Base-by-base conservation (phyloP, 2,888 invertebrate species). In the Mythimna impura region DNA sequence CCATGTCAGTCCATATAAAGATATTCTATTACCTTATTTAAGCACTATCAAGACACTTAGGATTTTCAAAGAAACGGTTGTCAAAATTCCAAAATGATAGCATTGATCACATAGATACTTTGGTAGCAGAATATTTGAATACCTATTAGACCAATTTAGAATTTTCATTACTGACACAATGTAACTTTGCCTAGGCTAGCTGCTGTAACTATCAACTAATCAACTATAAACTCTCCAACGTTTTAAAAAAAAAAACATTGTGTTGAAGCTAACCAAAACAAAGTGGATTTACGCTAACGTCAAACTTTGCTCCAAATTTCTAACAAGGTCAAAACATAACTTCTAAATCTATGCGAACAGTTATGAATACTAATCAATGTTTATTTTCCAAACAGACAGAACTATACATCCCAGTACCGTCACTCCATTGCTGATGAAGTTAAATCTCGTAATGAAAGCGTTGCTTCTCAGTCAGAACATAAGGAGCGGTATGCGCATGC, bases 391-490 rank as follows among this genome's bases (percentile, higher is more conserved):
- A 63, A 67, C 87, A 96, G 96, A 68, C 95, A 95, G 90, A 93
- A 87, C 75, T 95, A 92, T 81, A 85, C 96, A 0, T 94, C 96
- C 0, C 95, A 95, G 73, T 96, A 96, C 80, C 94, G 94, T 0
- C 96, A 96, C 74, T 95, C 96, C 0, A 95, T 96, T 30, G 93
- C 96, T 0, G 96, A 96, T 30, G 96, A 96, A 66, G 95, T 94
- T 3, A 96, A 96, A 73, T 96, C 96, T 0, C 89, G 96, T 0
- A 94, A 94, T 68, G 96, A 95, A 74, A 94, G 94, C 57, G 93
- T 94, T 3, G 92, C 94, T 0, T 94, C 95, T 0, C 95, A 94
- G 9, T 91, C 94, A 0, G 95, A 94, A 8, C 93, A 94, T 22
- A 95, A 96, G 64, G 96, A 96, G 50, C 84, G 96, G 43, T 96